Conservation (phyloP, 2,888 invertebrate genomes). For the Ophonus ardosiacus region DNA sequence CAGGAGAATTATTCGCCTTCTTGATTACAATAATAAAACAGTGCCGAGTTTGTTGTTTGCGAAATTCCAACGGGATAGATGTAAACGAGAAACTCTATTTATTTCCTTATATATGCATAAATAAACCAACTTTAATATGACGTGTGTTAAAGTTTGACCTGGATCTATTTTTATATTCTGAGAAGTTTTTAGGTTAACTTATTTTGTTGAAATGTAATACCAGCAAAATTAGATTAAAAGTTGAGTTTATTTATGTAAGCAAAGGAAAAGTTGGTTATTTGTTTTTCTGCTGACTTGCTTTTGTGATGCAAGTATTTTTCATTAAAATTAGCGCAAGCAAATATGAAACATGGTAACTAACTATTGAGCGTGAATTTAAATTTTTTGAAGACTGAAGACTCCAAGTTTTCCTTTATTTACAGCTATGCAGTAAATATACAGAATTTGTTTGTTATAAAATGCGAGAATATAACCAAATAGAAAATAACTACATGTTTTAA, state of each 20-base stretch:
- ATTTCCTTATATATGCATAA: conserved; percentile 51
- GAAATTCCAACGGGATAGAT: conserved; percentile 49
- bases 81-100: conserved; percentile 6
- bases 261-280: conserved; percentile 6
- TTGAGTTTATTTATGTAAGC: conserved; percentile 27
- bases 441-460: too few species aligned
- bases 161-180: conserved; percentile 8
- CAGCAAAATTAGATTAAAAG: conserved; percentile 35
- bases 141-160: conserved; percentile 26
- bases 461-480: too few species aligned
- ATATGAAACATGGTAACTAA: background rate
- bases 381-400: too few species aligned
- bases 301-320: conserved; percentile 10
- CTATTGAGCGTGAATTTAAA: background rate
- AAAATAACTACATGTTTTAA: too few species aligned
- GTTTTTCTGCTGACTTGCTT: background rate
- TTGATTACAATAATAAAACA: conserved; percentile 53
- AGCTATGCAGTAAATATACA: background rate
- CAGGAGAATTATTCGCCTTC: conserved; percentile 43
- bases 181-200: conserved; percentile 44
- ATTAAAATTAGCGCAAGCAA: conserved; percentile 1
- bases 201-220: conserved; percentile 39
- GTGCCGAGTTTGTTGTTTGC: conserved; percentile 40
- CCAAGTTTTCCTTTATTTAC: too few species aligned
- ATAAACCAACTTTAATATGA: conserved; percentile 57